Evolutionary conservation across 1,140 invertebrate genomes (phyloP), one percentile per base, ranked within the genome.

Genomic region (Rhyacophila brunnea): DNA sequence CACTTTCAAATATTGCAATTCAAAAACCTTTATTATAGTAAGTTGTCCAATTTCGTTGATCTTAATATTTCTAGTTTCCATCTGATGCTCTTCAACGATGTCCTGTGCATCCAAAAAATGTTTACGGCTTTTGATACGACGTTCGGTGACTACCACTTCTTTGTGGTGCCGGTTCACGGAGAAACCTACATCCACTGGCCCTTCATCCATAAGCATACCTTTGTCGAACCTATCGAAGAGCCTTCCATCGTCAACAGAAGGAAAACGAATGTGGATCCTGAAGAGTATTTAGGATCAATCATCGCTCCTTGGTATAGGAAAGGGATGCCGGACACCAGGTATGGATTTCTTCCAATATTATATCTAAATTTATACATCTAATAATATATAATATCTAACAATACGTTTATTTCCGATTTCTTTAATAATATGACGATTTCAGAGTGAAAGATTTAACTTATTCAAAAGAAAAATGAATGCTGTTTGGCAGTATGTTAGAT

Each of bases 241-340:
- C 79, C 75, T 6, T 71, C 73, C 1, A 66, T 77, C 18, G 78
- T 80, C 56, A 79, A 87, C 61, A 74, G 85, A 28, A 70, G 69
- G 36, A 70, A 76, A 9, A 81, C 87, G 57, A 62, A 73, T 1
- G 87, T 93, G 40, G 73, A 75, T 0, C 69, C 77, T 10, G 80
- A 88, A 42, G 76, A 81, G 18, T 89, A 85, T 68, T 66, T 80
- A 44, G 82, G 91, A 69, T 84, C 83, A 20, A 87, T 97, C 5
- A 88, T 96, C 0, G 90, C 87, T 65, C 93, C 93, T 6, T 93
- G 90, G 83, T 96, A 96, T 71, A 74, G 91, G 50, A 83, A 83
- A 58, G 79, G 82, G 40, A 83, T 89, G 62, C 48, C 69, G 2
- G 73, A 75, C 10, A 72, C 83, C 80, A 70, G 74, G 74, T 75